Base-by-base conservation (phyloP, 2,113 vertebrate genomes). In the Setophaga coronata region DNA sequence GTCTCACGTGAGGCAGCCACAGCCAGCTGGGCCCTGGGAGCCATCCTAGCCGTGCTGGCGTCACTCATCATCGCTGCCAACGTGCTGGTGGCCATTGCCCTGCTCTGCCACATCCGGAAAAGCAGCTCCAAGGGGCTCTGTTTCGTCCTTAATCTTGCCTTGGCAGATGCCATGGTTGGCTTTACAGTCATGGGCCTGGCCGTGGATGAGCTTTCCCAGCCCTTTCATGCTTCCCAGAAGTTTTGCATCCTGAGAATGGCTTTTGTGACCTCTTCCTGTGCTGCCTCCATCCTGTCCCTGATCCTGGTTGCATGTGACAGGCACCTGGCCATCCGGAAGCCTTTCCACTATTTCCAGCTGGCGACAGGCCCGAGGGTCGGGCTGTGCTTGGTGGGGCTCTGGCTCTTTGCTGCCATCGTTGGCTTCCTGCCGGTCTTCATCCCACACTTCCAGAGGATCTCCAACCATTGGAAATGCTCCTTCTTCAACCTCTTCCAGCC, bases 231-330 rank as follows among this genome's bases (percentile, higher is more conserved):
- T n/a, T 83, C 98, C 23, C 97, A 97, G 92, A 95, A 58, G 8
- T 90, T 98, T 12, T 99, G 99, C 17, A 62, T 98, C 83, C 91
- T 99, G 78, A 97, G 98, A 48, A 99, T 99, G 98, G 98, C 98
- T 64, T 99, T 98, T 1, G 93, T 99, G 89, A 98, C 96, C 26
- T 98, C 98, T 7, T 98, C 99, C 12, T 98, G 98, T 14, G 97
- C 98, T 2, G 99, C 98, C 48, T 99, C 99, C 76, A 98, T 99
- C 97, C 91, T 99, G 71, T 99, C 99, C 10, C 98, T 99, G 97
- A 98, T 98, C 62, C 93, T 99, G 80, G 97, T 99, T 19, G 98
- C 99, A 1, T 98, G 99, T 3, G 99, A 99, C 97, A 98, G 99
- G 69, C 99, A 99, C 70, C 95, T 98, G n/a, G 99, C 99, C 7